Percentiles rank a stretch among this genome's conserved stretches.
phyloP scores from a whole-genome alignment of 2,888 invertebrate genomes.

The Eupithecia abbreviata region DNA sequence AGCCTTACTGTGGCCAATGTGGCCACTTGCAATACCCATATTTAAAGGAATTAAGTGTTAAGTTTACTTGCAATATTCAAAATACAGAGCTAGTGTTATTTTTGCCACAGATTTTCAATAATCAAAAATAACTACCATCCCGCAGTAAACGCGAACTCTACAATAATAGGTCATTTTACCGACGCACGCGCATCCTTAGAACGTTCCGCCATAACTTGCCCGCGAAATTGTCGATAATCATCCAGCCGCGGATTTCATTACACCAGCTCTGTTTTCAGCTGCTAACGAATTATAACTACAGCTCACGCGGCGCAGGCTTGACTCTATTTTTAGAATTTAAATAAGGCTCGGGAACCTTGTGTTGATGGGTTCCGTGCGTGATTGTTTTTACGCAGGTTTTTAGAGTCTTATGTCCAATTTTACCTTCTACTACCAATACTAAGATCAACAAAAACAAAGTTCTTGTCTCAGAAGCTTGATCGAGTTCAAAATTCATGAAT shows the following conservation, averaged over 20 bases:
- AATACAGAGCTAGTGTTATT: too few relatives aligned
- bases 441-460: too few relatives aligned
- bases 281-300: conserved; percentile 27
- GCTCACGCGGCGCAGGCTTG: conserved; percentile 8
- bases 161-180: conserved; percentile 72
- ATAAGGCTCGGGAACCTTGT: background rate
- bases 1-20: too few relatives aligned
- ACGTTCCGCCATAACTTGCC: conserved; percentile 70
- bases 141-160: background rate
- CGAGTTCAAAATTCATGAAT: too few relatives aligned
- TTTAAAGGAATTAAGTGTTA: too few relatives aligned
- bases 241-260: conserved; percentile 71
- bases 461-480: too few relatives aligned
- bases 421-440: too few relatives aligned
- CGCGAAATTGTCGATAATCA: conserved; percentile 74
- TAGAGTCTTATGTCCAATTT: too few relatives aligned
- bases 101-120: background rate
- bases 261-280: conserved; percentile 38
- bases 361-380: background rate
- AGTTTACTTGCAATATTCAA: too few relatives aligned
- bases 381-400: background rate
- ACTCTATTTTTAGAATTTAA: conserved; percentile 18
- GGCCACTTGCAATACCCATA: too few relatives aligned
- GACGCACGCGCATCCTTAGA: conserved; percentile 67
- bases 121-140: background rate